These are phyloP conservation scores for Steinernema hermaphroditum DNA, from an alignment of 2,888 invertebrate genomes.

Conservation along the genomic window DNA sequence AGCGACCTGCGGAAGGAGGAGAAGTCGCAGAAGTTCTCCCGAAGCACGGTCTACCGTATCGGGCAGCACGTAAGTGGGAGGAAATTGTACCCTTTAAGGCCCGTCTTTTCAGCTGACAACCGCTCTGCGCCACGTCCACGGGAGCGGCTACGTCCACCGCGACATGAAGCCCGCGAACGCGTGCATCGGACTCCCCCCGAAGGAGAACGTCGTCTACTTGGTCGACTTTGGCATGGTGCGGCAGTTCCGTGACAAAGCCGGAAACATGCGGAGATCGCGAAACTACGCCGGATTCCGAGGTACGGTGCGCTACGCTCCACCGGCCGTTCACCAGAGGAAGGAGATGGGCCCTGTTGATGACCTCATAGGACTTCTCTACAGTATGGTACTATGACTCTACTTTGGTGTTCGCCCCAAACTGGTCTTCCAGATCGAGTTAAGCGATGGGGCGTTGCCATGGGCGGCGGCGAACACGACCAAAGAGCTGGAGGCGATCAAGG, in stretches of 20 bases:
- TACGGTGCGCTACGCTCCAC: conserved; percentile 37
- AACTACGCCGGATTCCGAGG: conserved; percentile 38
- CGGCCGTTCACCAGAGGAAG: conserved; percentile 34
- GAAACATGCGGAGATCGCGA: conserved; percentile 30
- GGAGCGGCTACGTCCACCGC: conserved; percentile 37
- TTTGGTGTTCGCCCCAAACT: not conserved
- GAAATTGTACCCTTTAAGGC: not conserved
- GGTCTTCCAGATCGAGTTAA: conserved; percentile 33
- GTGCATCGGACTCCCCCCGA: conserved; percentile 32
- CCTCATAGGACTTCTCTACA: conserved; percentile 36
- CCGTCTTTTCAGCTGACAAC: conserved; percentile 23
- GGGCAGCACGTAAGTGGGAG: conserved; percentile 28
- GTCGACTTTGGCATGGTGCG: conserved; percentile 41
- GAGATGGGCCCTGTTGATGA: conserved; percentile 38
- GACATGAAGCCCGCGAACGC: conserved; percentile 42
- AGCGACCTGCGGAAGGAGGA: conserved; percentile 36
- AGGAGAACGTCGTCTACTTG: conserved; percentile 26
- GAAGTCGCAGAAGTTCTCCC: conserved; percentile 27
- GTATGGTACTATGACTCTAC: conserved; percentile 14
- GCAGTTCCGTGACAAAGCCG: conserved; percentile 33
- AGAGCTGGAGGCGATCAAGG: conserved; percentile 33
- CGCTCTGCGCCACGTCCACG: conserved; percentile 35
- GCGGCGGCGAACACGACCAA: conserved; percentile 33
- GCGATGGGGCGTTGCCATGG: conserved; percentile 37
- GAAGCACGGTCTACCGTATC: conserved; percentile 33